phyloP scores from a whole-genome alignment of 2,113 vertebrate genomes.

The Apeltes quadracus region DNA sequence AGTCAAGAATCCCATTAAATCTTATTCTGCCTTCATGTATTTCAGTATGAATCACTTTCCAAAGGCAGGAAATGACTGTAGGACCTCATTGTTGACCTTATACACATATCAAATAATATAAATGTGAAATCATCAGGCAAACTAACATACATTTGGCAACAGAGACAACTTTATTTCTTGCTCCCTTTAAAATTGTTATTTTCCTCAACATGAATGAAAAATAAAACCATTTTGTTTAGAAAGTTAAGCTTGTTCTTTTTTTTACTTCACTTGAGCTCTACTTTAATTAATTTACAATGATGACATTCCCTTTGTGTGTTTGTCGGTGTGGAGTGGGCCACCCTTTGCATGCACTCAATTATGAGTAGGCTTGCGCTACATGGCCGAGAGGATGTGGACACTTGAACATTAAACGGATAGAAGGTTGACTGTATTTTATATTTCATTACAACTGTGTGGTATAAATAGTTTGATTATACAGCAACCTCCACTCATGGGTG shows the following conservation, averaged over 20 bases:
- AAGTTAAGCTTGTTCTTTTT: conserved; percentile 32
- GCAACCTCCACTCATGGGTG: background rate
- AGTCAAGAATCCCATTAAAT: conserved; percentile 56
- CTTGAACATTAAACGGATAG: background rate
- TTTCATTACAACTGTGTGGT: background rate
- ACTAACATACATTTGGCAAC: conserved; percentile 5
- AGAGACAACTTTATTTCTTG: conserved; percentile 34
- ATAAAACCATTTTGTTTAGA: too few species aligned
- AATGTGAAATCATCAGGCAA: conserved; percentile 12
- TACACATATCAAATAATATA: conserved; percentile 1
- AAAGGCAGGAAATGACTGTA: conserved; percentile 30
- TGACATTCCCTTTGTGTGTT: background rate
- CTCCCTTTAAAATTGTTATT: conserved; percentile 23
- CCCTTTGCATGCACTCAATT: background rate
- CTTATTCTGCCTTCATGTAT: conserved; percentile 26
- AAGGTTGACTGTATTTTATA: background rate
- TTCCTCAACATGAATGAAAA: too few species aligned
- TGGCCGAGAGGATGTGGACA: background rate
- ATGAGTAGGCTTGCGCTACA: background rate
- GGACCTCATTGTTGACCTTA: conserved; percentile 27
- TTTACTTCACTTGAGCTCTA: background rate
- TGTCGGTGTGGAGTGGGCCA: background rate
- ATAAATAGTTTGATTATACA: background rate
- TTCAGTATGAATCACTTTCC: conserved; percentile 26
- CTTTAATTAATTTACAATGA: background rate